Conservation (phyloP, 1,140 invertebrate genomes). For the Muscidifurax raptorellus region DNA sequence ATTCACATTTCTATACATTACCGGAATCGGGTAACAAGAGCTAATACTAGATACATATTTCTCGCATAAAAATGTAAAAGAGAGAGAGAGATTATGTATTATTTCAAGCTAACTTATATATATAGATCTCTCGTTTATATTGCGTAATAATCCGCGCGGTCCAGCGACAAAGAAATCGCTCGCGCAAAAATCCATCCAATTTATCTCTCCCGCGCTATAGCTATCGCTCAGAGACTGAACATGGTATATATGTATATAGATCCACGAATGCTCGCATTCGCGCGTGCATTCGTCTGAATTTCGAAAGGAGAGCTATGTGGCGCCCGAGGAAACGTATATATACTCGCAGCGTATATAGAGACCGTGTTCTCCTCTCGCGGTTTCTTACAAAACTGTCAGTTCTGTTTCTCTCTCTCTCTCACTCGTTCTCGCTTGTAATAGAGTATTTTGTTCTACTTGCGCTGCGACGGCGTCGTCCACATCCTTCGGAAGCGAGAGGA, state of each 20-base stretch:
- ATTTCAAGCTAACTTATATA: neutral
- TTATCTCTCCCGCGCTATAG: constrained; percentile 9
- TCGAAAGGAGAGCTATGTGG: constrained; percentile 45
- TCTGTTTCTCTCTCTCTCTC: neutral
- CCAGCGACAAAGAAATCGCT: neutral
- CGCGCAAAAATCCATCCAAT: constrained; percentile 18
- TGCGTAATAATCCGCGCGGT: neutral
- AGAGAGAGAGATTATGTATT: neutral
- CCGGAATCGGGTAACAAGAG: no score
- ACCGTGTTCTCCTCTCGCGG: neutral
- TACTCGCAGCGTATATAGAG: neutral
- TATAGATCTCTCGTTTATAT: neutral
- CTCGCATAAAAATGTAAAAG: neutral
- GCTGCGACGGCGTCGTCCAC: neutral
- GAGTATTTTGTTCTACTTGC: neutral
- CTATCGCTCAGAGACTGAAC: neutral
- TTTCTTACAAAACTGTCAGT: constrained; percentile 25
- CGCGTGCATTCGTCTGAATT: constrained; percentile 9
- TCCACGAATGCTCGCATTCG: neutral
- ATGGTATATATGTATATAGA: neutral
- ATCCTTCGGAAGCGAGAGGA: neutral
- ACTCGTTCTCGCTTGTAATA: no score
- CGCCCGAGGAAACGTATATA: constrained; percentile 9
- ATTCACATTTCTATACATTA: neutral
- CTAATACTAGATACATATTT: no score